phyloP scores from a whole-genome alignment of 2,888 invertebrate genomes.

The Cordilura impudica region DNA sequence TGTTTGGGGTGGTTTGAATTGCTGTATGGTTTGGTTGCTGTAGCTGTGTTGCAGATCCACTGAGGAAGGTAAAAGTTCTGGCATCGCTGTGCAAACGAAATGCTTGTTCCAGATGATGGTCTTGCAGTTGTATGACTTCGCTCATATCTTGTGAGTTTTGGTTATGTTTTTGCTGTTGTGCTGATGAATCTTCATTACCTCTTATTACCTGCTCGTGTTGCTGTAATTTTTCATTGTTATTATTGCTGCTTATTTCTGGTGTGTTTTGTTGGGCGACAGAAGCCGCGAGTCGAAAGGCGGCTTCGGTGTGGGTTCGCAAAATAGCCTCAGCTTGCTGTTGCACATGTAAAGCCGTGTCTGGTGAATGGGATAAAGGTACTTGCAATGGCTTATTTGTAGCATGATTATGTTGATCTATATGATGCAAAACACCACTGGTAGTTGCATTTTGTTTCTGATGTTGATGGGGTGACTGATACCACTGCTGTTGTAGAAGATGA shows the following conservation, averaged over 20 bases:
- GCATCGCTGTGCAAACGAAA: slow-evolving; percentile 89
- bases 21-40: slow-evolving; percentile 9
- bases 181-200: slow-evolving; percentile 30
- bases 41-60: slow-evolving; percentile 70
- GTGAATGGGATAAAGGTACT: slow-evolving; percentile 67
- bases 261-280: slow-evolving; percentile 79
- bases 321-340: slow-evolving; percentile 91
- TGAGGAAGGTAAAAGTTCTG: slow-evolving; percentile 87
- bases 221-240: slow-evolving; percentile 35
- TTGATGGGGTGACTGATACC: slow-evolving; percentile 59
- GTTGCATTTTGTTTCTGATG: slow-evolving; percentile 56
- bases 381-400: slow-evolving; percentile 27
- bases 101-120: slow-evolving; percentile 90
- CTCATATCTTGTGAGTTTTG: slow-evolving; percentile 85
- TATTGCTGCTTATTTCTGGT: slow-evolving; percentile 29
- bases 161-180: slow-evolving; percentile 63
- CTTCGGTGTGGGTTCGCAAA: slow-evolving; percentile 90
- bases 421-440: slow-evolving; percentile 17
- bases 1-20: slow-evolving; percentile 31
- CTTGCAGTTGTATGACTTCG: slow-evolving; percentile 85
- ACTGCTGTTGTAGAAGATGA: slow-evolving; percentile 60
- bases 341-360: slow-evolving; percentile 81
- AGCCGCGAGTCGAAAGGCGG: slow-evolving; percentile 88
- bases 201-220: slow-evolving; percentile 65
- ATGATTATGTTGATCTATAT: slow-evolving; percentile 47